These are phyloP conservation scores for Acanthosepion esculentum DNA, from an alignment of 2,888 invertebrate species.

Conservation along the genomic window DNA sequence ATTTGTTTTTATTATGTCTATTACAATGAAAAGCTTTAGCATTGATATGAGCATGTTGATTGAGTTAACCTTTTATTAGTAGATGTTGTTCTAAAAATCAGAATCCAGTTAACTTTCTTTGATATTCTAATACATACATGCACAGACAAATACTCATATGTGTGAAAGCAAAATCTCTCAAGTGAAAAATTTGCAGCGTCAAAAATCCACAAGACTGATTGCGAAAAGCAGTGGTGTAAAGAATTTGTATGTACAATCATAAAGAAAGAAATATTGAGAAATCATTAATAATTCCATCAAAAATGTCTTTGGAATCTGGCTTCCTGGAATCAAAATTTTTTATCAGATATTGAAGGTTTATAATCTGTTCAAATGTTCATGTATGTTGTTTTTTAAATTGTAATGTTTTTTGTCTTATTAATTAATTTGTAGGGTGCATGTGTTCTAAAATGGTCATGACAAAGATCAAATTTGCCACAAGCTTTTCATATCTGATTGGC, in stretches of 20 bases:
- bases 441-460: neutral
- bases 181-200: neutral
- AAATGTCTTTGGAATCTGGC: neutral
- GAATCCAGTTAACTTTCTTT: neutral
- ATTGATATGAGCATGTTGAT: neutral
- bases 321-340: neutral
- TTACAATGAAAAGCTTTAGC: neutral
- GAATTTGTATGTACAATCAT: neutral
- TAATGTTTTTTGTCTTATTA: neutral
- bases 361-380: neutral
- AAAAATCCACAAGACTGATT: neutral
- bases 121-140: neutral
- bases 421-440: neutral
- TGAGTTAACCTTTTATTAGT: neutral
- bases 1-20: neutral
- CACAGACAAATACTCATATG: neutral
- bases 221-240: neutral
- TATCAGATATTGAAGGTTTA: neutral
- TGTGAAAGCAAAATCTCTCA: neutral
- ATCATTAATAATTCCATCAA: neutral
- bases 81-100: neutral
- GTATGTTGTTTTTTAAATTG: neutral
- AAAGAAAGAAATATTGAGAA: neutral
- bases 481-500: neutral
- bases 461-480: neutral